These are phyloP conservation scores for Cryptus armator DNA, from an alignment of 2,888 invertebrate genomes.

Conservation along the genomic window DNA sequence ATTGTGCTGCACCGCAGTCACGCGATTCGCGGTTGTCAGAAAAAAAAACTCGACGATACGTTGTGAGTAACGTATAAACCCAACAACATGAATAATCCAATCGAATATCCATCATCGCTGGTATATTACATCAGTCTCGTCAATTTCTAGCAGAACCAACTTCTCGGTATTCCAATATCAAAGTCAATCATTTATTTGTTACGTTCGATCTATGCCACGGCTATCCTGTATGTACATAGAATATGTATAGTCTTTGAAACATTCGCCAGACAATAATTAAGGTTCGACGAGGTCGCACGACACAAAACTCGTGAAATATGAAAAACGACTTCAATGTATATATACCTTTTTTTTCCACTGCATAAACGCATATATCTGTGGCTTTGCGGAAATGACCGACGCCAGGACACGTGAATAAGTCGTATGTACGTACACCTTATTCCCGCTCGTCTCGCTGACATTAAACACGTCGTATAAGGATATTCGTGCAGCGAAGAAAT, in stretches of 20 bases:
- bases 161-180: slow-evolving; percentile 55
- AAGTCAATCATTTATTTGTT: slow-evolving; percentile 45
- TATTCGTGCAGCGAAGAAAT: slow-evolving; percentile 60
- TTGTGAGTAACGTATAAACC: neutral
- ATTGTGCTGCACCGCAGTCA: slow-evolving; percentile 51
- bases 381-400: slow-evolving; percentile 29
- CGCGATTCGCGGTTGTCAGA: slow-evolving; percentile 66
- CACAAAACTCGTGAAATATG: slow-evolving; percentile 4
- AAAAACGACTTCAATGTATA: neutral
- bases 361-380: neutral
- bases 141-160: slow-evolving; percentile 51
- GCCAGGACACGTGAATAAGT: slow-evolving; percentile 47
- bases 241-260: neutral
- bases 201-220: neutral
- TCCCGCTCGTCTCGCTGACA: slow-evolving; percentile 45
- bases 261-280: slow-evolving; percentile 14
- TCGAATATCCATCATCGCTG: slow-evolving; percentile 61
- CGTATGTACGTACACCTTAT: slow-evolving; percentile 45
- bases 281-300: slow-evolving; percentile 1
- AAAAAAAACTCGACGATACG: slow-evolving; percentile 31
- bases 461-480: slow-evolving; percentile 71
- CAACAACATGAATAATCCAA: slow-evolving; percentile 61
- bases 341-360: slow-evolving; percentile 17
- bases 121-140: slow-evolving; percentile 47
- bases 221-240: slow-evolving; percentile 2